phyloP scores from a whole-genome alignment of 2,797 vertebrate genomes.

The Myotis myotis region DNA sequence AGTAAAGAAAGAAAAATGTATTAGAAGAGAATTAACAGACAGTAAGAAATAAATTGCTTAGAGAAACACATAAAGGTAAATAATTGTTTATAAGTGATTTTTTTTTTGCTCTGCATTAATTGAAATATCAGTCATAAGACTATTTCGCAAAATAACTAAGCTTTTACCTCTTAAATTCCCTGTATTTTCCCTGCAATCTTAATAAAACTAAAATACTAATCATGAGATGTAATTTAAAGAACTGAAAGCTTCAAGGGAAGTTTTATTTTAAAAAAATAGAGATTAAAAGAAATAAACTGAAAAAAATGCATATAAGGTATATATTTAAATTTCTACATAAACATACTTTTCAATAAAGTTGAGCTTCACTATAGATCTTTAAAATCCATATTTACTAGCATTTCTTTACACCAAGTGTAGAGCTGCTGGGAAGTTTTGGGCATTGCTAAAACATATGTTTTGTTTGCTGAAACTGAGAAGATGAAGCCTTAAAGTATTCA shows the following conservation, averaged over 20 bases:
- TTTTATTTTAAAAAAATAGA: background rate
- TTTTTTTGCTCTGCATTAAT: background rate
- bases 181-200: background rate
- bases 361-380: background rate
- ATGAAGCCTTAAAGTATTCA: background rate
- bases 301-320: background rate
- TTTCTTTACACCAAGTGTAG: background rate
- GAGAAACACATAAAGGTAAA: background rate
- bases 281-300: background rate
- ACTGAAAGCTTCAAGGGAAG: background rate
- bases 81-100: background rate
- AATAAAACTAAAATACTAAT: conserved; percentile 23
- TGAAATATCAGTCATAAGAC: background rate
- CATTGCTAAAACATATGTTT: background rate
- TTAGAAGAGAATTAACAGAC: background rate
- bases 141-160: background rate
- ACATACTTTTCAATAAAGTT: background rate
- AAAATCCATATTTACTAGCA: background rate
- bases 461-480: background rate
- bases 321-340: background rate
- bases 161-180: background rate
- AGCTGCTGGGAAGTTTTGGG: background rate
- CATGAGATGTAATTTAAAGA: background rate
- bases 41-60: background rate
- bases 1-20: background rate